phyloP scores from a whole-genome alignment of 64 coral and sea anemone species.

The Astreopora myriophthalma region DNA sequence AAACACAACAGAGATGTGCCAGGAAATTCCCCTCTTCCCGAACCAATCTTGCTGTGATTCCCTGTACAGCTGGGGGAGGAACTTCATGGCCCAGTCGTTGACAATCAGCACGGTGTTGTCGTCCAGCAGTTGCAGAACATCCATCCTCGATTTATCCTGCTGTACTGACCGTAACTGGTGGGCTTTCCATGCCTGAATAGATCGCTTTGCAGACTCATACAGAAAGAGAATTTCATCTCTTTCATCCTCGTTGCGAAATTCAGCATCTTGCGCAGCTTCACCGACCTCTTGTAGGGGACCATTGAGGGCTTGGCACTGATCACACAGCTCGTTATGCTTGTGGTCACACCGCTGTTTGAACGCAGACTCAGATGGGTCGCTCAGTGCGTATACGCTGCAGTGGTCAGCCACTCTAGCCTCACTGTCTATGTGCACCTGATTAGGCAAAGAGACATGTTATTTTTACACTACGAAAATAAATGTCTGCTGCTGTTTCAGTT shows the following conservation, averaged over 20 bases:
- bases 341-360: background rate
- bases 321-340: background rate
- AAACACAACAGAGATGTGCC: too few relatives aligned
- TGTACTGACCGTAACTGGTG: conserved; percentile 34
- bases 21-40: too few relatives aligned
- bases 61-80: too few relatives aligned
- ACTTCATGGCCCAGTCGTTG: too few relatives aligned
- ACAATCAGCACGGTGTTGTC: too few relatives aligned
- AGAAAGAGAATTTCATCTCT: conserved; percentile 34
- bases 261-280: background rate
- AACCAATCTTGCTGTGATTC: too few relatives aligned
- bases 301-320: conserved; percentile 25
- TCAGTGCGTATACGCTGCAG: background rate
- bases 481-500: background rate
- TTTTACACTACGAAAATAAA: background rate
- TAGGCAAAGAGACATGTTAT: background rate
- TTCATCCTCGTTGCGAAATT: conserved; percentile 2
- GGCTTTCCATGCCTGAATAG: conserved; percentile 33
- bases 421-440: background rate
- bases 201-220: conserved; percentile 1
- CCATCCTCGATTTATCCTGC: conserved; percentile 23
- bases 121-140: background rate
- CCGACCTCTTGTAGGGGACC: background rate
- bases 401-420: background rate
- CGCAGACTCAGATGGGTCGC: background rate